These are phyloP conservation scores for Amphipoea oculea DNA, from an alignment of 2,888 invertebrate species.

Conservation along the genomic window DNA sequence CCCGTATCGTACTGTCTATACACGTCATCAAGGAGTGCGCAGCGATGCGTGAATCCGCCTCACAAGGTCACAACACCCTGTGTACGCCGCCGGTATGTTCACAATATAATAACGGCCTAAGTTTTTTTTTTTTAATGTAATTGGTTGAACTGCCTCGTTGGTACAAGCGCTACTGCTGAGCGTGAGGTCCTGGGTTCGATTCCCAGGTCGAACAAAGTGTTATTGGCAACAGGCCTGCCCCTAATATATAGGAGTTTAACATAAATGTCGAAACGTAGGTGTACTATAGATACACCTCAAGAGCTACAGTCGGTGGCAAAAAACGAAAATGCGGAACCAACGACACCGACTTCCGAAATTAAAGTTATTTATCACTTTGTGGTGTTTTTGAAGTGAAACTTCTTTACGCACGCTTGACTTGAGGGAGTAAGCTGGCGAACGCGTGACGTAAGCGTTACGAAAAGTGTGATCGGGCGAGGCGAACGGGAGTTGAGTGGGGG, in stretches of 20 bases:
- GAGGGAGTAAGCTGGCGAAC: too few species aligned
- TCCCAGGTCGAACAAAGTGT: background rate
- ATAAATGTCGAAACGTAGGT: background rate
- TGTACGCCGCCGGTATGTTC: constrained; percentile 44
- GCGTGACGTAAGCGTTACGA: too few species aligned
- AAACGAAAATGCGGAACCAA: too few species aligned
- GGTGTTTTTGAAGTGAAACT: too few species aligned
- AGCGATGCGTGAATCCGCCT: constrained; percentile 64
- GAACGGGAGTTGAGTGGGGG: too few species aligned
- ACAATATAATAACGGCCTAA: constrained; percentile 37
- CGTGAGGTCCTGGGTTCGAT: background rate
- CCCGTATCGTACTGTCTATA: constrained; percentile 46
- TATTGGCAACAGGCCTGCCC: background rate
- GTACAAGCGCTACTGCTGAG: background rate
- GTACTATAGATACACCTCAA: too few species aligned
- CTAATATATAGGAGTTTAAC: background rate
- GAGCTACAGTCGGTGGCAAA: too few species aligned
- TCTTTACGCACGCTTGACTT: too few species aligned
- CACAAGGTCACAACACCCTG: constrained; percentile 59
- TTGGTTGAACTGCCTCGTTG: background rate
- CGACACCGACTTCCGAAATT: too few species aligned
- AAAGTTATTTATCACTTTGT: too few species aligned
- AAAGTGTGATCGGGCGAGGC: too few species aligned
- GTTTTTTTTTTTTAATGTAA: constrained; percentile 1
- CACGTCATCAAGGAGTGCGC: constrained; percentile 62